Evolutionary conservation across 2,888 invertebrate species (phyloP).

Genomic region (Caenorhabditis zanzibari): DNA sequence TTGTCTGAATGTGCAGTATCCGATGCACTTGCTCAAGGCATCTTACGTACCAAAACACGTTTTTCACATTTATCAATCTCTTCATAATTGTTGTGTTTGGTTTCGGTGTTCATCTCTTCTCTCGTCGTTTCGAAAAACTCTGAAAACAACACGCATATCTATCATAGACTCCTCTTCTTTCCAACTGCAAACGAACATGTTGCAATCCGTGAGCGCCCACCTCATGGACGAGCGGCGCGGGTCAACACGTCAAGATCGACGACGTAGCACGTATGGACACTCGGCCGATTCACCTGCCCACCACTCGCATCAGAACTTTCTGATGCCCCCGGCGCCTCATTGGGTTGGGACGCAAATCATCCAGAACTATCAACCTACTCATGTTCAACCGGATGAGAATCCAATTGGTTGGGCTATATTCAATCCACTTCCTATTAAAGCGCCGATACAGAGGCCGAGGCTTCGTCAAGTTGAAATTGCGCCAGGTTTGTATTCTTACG

Average conservation of each 20-base stretch:
- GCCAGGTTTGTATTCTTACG: conserved; percentile 39
- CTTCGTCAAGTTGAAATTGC: conserved; percentile 57
- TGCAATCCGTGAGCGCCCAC: conserved; percentile 78
- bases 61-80: conserved; percentile 59
- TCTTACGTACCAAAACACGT: conserved; percentile 5
- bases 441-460: conserved; percentile 58
- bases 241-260: conserved; percentile 56
- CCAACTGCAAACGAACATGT: conserved; percentile 65
- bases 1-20: conserved; percentile 25
- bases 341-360: conserved; percentile 69
- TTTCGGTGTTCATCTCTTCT: conserved; percentile 28
- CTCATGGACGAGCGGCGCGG: conserved; percentile 75
- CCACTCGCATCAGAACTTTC: conserved; percentile 57
- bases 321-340: conserved; percentile 53
- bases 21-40: conserved; percentile 13
- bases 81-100: conserved; percentile 48
- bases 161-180: conserved; percentile 28
- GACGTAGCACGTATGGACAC: conserved; percentile 62
- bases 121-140: neutral
- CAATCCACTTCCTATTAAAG: conserved; percentile 71
- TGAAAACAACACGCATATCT: conserved; percentile 37
- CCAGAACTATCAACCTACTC: conserved; percentile 57
- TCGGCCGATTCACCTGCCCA: conserved; percentile 47
- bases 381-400: conserved; percentile 60
- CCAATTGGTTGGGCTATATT: conserved; percentile 76